These are phyloP conservation scores for Capromys pilorides DNA, from an alignment of 2,797 vertebrate genomes.

Conservation along the genomic window DNA sequence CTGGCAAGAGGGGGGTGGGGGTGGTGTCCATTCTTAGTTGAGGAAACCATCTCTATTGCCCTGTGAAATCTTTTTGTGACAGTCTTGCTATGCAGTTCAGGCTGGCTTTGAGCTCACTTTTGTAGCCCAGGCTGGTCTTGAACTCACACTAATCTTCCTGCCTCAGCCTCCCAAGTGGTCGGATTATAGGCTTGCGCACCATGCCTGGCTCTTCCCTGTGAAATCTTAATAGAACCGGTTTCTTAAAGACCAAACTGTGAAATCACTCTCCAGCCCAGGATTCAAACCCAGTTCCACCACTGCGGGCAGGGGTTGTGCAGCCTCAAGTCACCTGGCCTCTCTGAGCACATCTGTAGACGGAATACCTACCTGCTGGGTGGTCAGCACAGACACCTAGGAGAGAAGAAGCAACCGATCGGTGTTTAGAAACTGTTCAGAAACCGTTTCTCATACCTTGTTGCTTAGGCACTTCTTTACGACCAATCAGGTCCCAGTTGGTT, in stretches of 20 bases:
- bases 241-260: neutral
- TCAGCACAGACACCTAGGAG: accelerated
- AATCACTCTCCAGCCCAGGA: neutral
- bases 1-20: neutral
- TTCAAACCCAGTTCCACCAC: neutral
- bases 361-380: neutral
- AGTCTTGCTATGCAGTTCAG: no score
- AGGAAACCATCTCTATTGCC: neutral
- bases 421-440: neutral
- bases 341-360: neutral
- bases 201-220: neutral
- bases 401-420: neutral
- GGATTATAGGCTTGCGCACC: no score
- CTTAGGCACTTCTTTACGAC: conserved; percentile 98
- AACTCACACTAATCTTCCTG: no score
- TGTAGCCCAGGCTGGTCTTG: no score
- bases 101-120: no score
- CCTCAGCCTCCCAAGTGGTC: no score
- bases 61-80: neutral
- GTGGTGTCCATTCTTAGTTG: neutral
- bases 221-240: neutral
- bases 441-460: conserved; percentile 90
- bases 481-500: conserved; percentile 98
- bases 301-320: neutral
- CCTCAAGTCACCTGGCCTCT: neutral